A percentile compares a stretch with the other conserved stretches of the same genome.
These are phyloP conservation scores for Pseudorhiza aurosa DNA, from an alignment of 30 jellyfish, hydroid and myxozoan genomes.

Conservation along the genomic window DNA sequence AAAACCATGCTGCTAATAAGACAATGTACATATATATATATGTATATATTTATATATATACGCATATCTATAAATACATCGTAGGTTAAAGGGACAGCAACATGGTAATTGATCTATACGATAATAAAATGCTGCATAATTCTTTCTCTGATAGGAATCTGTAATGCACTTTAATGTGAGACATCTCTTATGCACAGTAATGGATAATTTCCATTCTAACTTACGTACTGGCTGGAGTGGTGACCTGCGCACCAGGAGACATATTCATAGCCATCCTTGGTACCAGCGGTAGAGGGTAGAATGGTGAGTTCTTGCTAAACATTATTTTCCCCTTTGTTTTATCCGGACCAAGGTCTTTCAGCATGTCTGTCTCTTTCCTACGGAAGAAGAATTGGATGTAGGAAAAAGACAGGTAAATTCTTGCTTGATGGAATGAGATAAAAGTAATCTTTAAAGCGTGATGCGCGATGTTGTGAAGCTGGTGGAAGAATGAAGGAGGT, in stretches of 20 bases:
- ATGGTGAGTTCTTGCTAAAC: conserved; percentile 90
- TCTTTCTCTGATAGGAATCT: conserved; percentile 38
- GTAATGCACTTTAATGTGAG: conserved; percentile 50
- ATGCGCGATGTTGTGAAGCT: too few relatives aligned
- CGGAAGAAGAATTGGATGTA: background rate
- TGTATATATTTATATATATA: background rate
- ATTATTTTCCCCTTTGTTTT: conserved; percentile 80
- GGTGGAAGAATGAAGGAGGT: too few relatives aligned
- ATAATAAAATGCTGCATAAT: conserved; percentile 20
- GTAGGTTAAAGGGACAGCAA: background rate
- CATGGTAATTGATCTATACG: conserved; percentile 4
- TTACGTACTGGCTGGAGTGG: conserved; percentile 43
- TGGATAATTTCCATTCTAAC: background rate
- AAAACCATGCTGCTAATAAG: background rate
- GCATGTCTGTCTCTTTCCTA: conserved; percentile 29
- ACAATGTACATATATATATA: too few relatives aligned
- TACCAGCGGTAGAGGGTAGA: conserved; percentile 72
- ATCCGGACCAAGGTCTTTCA: conserved; percentile 79
- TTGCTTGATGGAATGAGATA: too few relatives aligned
- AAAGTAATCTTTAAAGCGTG: too few relatives aligned
- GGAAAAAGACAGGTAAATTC: too few relatives aligned
- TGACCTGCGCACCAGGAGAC: conserved; percentile 36
- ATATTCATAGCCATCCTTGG: conserved; percentile 61
- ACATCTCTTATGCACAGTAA: conserved; percentile 37
- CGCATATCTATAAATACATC: background rate